Evolutionary conservation across 2,888 invertebrate species (phyloP), one percentile per base, ranked within the genome.

Genomic region (Prosopocoilus inquinatus): DNA sequence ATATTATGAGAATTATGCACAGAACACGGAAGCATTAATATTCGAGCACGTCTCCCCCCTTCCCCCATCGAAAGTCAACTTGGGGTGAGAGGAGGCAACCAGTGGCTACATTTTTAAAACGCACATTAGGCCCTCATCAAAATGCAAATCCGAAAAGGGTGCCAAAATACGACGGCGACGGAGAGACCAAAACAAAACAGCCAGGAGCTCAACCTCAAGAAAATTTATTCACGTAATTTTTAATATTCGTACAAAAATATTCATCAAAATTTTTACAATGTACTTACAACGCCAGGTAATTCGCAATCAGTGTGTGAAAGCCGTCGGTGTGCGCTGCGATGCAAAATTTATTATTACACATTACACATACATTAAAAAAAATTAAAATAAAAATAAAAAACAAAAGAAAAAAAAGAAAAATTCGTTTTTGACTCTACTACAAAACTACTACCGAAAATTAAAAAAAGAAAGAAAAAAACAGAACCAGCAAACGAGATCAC

Each of bases 171-270:
- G 5, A 7, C 5, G 20, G 5, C 20, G 20, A 4, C 4, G 16
- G 2, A 16, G 3, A 28, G 7, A 34, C 13, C 11, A 15, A 41
- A 35, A 46, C 15, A 15, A 53, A 53, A 43, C 34, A 47, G 39
- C 47, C 48, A 28, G 20, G 15, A n/a, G 9, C 48, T 43, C 20
- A 53, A 53, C 53, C 53, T 49, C 50, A 54, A 55, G 59, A 55
- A 58, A 67, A 64, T 68, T 66, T 69, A 68, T 67, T 67, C 57
- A 57, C 41, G 51, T 55, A 54, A 57, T 55, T 54, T 49, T 57
- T 53, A 59, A 58, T 58, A 54, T 67, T 69, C 63, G 69, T 70
- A 70, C 66, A 70, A 70, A 70, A 70, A 70, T 68, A 69, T 67
- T 58, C 59, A 60, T 66, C 64, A 67, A 53, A 53, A 53, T 47